phyloP scores from a whole-genome alignment of 1,140 invertebrate genomes.

The Heliconius hewitsoni region DNA sequence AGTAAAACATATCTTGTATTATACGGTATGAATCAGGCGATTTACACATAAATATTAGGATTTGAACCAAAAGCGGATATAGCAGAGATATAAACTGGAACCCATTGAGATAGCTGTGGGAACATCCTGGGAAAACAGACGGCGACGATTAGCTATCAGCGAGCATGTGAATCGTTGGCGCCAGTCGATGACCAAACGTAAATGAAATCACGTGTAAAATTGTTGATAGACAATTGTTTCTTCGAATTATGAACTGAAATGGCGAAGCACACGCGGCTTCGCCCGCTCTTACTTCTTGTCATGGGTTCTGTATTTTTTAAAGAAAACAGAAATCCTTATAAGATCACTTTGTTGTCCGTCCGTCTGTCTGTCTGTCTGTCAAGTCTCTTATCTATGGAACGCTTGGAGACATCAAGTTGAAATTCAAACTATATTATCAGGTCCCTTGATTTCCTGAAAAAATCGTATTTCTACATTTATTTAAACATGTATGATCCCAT shows the following conservation, averaged over 20 bases:
- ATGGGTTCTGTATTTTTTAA: too few species aligned
- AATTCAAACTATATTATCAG: too few species aligned
- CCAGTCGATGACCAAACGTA: slow-evolving; percentile 6
- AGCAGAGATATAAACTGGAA: slow-evolving; percentile 42
- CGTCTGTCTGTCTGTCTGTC: too few species aligned
- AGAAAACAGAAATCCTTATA: too few species aligned
- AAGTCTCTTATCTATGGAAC: too few species aligned
- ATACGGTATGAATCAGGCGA: background rate
- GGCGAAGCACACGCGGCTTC: too few species aligned
- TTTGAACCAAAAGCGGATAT: slow-evolving; percentile 36
- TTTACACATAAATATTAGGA: slow-evolving; percentile 16
- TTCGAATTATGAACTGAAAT: background rate
- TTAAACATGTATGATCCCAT: too few species aligned
- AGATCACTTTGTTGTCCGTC: too few species aligned
- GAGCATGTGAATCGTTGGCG: slow-evolving; percentile 18
- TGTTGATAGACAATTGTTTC: background rate
- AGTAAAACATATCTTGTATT: background rate
- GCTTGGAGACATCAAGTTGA: too few species aligned
- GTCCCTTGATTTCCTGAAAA: too few species aligned
- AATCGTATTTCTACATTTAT: too few species aligned
- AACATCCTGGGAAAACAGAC: slow-evolving; percentile 34
- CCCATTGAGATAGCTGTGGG: slow-evolving; percentile 36
- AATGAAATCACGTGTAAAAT: slow-evolving; percentile 6
- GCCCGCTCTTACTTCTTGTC: too few species aligned
- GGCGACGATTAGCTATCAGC: slow-evolving; percentile 10